Base-by-base conservation (phyloP, 1,140 invertebrate species). In the Aphaenogaster rudis region DNA sequence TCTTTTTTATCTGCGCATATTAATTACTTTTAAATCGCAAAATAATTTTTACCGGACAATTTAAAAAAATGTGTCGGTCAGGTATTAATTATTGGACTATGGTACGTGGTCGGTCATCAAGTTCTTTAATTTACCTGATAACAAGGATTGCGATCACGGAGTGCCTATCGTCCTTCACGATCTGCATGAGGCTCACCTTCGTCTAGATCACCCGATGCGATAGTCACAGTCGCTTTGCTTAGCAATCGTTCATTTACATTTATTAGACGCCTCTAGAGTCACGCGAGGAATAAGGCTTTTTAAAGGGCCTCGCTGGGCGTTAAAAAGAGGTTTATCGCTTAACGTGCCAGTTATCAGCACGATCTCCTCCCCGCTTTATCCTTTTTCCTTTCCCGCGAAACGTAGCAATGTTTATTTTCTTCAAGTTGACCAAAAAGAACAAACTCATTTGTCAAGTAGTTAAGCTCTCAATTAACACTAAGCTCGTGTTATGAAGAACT, bases 351-450 rank as follows among this genome's bases (percentile, higher is more conserved):
- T 72, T 61, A 50, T 84, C 54, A 72, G 1, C 7, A 28, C 45
- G n/a, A 81, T 81, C 36, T 63, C 4, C 8, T 13, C 21, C n/a
- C 8, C 9, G 1, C 9, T 48, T n/a, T n/a, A 42, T 7, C 28
- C 33, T 21, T 61, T 45, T 33, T 36, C 42, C 45, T 82, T 84
- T 78, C 63, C 67, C 52, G 52, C 63, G 87, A 91, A 90, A 90
- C 78, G 90, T 88, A 91, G 86, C 79, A 82, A 61, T 64, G 15
- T 33, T 50, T 48, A 61, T 82, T n/a, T 71, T 36, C 11, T 42
- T 82, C 15, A n/a, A 52, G 21, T 81, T 11, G 8, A 15, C 7
- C 9, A 39, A 57, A 61, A 72, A 21, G 21, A 67, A 67, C 28
- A 28, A 74, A 21, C 7, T 72, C 28, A 61, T 48, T 82, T 74